Percentiles rank a stretch among this genome's conserved stretches.
Conservation (phyloP, 2,797 vertebrate species). For the Gorsachius magnificus region DNA sequence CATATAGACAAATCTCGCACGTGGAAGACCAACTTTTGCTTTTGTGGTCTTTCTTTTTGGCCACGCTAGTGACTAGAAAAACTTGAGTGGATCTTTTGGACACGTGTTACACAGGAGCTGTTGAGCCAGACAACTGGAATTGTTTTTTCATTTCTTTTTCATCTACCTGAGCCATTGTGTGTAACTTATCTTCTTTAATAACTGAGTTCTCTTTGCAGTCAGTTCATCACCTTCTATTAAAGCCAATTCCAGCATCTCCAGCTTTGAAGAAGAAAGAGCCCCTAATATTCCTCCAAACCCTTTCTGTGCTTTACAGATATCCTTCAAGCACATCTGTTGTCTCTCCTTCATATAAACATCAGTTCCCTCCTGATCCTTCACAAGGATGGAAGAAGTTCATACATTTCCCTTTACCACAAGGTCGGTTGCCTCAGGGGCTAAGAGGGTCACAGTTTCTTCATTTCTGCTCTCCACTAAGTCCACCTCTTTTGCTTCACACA, state of each 20-base stretch:
- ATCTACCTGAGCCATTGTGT: not conserved
- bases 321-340: not conserved
- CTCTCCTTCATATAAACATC: not conserved
- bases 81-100: not conserved
- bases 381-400: not conserved
- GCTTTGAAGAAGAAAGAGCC: not conserved
- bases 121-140: not conserved
- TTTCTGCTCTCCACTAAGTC: not conserved
- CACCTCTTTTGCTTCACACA: not conserved
- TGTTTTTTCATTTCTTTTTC: not conserved
- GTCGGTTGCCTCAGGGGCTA: not conserved
- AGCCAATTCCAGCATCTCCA: not conserved
- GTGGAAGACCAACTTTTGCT: not conserved
- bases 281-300: not conserved
- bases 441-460: not conserved
- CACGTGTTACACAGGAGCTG: fast-evolving
- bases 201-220: not conserved
- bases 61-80: not conserved
- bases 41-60: fast-evolving
- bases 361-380: not conserved
- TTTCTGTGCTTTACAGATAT: not conserved
- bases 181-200: not conserved
- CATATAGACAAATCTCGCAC: not conserved
- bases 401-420: not conserved
- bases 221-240: not conserved